phyloP scores from a whole-genome alignment of 2,113 vertebrate genomes.

The Nycticryphes semicollaris region DNA sequence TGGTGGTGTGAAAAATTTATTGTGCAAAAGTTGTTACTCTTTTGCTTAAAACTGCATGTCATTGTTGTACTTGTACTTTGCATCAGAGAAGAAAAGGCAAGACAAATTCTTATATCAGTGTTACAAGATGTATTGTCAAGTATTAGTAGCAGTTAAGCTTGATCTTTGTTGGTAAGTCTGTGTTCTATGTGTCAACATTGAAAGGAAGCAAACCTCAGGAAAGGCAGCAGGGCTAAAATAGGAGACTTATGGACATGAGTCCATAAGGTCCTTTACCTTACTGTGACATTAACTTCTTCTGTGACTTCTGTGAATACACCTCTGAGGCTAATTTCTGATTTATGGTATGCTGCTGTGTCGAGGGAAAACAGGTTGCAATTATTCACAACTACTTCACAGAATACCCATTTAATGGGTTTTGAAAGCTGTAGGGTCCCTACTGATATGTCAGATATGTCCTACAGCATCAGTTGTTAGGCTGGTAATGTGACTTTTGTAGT shows the following conservation, averaged over 20 bases:
- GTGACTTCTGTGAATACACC: background rate
- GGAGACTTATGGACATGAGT: background rate
- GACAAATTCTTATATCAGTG: background rate
- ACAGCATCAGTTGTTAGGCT: background rate
- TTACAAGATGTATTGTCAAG: background rate
- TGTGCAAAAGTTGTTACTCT: background rate
- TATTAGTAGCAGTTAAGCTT: background rate
- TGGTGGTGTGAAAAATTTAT: background rate
- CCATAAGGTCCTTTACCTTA: background rate
- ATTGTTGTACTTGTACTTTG: background rate
- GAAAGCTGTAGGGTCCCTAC: background rate
- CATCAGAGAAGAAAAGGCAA: background rate
- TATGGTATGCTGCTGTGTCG: background rate
- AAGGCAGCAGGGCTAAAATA: background rate
- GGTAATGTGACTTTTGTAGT: background rate
- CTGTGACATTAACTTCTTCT: background rate
- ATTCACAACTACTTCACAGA: background rate
- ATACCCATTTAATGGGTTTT: background rate
- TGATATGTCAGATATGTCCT: background rate
- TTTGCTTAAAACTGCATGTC: background rate
- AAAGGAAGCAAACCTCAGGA: background rate
- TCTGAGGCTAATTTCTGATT: background rate
- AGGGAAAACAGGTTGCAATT: constrained; percentile 7
- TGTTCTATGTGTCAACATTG: background rate
- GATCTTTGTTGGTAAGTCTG: background rate